Base-by-base conservation (phyloP, 2,888 invertebrate genomes). In the Leptogaster cylindrica region DNA sequence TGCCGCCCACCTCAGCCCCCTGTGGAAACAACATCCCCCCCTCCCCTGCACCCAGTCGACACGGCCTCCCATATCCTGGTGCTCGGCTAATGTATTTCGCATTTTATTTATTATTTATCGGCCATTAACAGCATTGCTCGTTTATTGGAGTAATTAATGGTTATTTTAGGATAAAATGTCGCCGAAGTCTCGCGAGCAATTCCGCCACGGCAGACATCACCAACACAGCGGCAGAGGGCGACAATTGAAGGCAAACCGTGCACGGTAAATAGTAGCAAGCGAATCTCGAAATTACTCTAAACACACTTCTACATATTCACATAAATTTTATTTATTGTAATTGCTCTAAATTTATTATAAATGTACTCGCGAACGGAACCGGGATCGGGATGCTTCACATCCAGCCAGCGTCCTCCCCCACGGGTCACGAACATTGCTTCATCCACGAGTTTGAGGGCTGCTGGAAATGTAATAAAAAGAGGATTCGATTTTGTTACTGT, bases 51-150 rank as follows among this genome's bases (percentile, higher is more conserved):
- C 12, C 50, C 50, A 16, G 12, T 12, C n/a, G 48, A 6, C 8
- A 4, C 23, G 16, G 48, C n/a, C 6, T 5, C 33, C n/a, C n/a
- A n/a, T n/a, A n/a, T 8, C 51, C 51, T 12, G 27, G 44, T 27
- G 27, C 44, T 12, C 41, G 63, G 50, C 67, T 67, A 70, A 67
- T 70, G 70, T 71, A 67, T 67, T 71, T 71, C 68, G 66, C 68
- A 70, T 70, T 66, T 70, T 70, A 71, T 71, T 72, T 72, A 73
- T 73, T 73, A 73, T 73, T 73, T 73, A 73, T 73, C 72, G 72
- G 71, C 72, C 71, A 73, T 73, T 73, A 73, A 73, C 72, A 73
- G 71, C 71, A 73, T 72, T 71, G 71, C 71, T 72, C 71, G 71
- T 73, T 73, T 72, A 72, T 72, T 71, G 71, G 64, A 70, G 70